These are phyloP conservation scores for Cirrhinus molitorella DNA, from an alignment of 2,797 vertebrate genomes.

Conservation along the genomic window DNA sequence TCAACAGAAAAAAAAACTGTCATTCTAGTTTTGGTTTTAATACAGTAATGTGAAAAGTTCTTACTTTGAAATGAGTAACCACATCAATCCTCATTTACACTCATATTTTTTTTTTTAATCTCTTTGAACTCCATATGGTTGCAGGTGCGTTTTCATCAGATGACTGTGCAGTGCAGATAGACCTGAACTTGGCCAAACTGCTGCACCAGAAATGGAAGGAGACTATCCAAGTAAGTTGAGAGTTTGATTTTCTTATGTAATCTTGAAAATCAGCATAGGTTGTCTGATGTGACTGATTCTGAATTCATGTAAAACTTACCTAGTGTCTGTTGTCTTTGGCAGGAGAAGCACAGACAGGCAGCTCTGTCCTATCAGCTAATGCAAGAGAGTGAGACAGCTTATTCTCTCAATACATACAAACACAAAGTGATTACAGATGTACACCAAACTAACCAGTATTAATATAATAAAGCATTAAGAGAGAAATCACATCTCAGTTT, in stretches of 20 bases:
- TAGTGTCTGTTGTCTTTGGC: constrained; percentile 59
- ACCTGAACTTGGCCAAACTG: constrained; percentile 91
- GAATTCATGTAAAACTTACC: constrained; percentile 14
- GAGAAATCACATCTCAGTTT: neutral
- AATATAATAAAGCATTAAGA: neutral
- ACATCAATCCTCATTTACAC: neutral
- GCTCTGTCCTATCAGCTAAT: constrained; percentile 81
- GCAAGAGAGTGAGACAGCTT: constrained; percentile 80
- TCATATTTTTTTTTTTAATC: neutral
- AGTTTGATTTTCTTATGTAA: neutral
- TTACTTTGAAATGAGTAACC: neutral
- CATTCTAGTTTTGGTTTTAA: neutral
- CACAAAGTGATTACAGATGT: neutral
- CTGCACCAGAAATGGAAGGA: constrained; percentile 98
- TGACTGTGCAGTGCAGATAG: constrained; percentile 92
- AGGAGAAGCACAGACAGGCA: constrained; percentile 90
- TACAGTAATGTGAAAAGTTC: neutral
- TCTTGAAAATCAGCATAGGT: neutral
- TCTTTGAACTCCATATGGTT: neutral
- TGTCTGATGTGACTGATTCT: neutral
- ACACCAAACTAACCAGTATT: neutral
- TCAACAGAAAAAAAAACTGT: neutral
- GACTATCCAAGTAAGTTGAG: constrained; percentile 88
- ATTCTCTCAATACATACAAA: neutral
- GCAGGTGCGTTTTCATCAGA: constrained; percentile 85